These are phyloP conservation scores for Sitta carolinensis DNA, from an alignment of 2,797 vertebrate genomes.

Conservation along the genomic window DNA sequence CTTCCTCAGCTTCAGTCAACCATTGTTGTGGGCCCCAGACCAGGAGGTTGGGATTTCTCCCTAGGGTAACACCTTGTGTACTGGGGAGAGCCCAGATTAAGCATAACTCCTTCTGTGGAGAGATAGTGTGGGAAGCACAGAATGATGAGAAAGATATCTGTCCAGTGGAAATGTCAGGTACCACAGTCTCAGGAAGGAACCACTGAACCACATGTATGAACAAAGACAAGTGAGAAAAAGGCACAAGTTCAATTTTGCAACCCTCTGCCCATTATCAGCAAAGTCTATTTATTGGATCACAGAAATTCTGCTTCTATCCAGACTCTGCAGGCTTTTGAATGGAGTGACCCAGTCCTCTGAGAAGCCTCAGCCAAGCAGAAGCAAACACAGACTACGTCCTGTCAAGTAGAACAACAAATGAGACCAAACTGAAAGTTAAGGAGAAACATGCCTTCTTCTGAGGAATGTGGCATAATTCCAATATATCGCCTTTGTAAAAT, in stretches of 20 bases:
- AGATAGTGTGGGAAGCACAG: not conserved
- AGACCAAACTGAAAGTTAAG: not conserved
- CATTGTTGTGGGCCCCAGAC: not conserved
- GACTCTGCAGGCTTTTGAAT: not conserved
- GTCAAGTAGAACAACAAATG: not conserved
- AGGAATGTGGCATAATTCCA: not conserved
- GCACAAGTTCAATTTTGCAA: not conserved
- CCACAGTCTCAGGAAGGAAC: not conserved
- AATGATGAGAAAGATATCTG: not conserved
- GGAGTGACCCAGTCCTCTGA: not conserved
- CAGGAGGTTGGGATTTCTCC: not conserved
- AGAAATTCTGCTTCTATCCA: not conserved
- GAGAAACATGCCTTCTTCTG: not conserved
- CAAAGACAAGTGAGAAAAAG: not conserved
- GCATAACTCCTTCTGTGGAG: not conserved
- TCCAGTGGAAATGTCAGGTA: not conserved
- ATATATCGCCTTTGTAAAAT: not conserved
- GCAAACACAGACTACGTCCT: fast-evolving
- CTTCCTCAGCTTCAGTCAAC: not conserved
- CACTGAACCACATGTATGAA: not conserved
- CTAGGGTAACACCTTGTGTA: not conserved
- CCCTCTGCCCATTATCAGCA: not conserved
- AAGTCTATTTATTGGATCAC: not conserved
- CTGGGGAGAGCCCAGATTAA: not conserved
- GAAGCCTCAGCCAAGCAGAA: not conserved